These are phyloP conservation scores for Busseola fusca DNA, from an alignment of 2,888 invertebrate species.

Conservation along the genomic window DNA sequence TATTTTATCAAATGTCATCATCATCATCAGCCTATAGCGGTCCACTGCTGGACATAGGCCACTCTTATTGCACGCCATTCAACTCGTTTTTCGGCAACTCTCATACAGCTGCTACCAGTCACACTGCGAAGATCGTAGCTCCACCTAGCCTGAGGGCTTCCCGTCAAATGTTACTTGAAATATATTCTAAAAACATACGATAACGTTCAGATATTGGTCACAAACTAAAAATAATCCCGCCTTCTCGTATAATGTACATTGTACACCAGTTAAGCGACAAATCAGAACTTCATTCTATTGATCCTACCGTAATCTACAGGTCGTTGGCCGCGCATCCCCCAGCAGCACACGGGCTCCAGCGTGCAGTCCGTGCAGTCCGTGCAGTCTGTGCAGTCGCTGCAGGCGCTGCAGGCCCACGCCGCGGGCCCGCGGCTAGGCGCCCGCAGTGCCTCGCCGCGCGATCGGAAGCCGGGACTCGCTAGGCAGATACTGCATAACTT, in stretches of 20 bases:
- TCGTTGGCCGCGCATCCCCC: slow-evolving; percentile 78
- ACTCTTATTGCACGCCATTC: too few relatives aligned
- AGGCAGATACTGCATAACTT: slow-evolving; percentile 94
- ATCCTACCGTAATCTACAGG: slow-evolving; percentile 57
- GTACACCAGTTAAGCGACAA: neutral
- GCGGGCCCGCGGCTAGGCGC: slow-evolving; percentile 61
- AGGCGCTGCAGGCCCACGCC: slow-evolving; percentile 55
- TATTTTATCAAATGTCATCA: too few relatives aligned
- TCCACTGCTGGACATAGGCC: too few relatives aligned
- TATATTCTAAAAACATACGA: neutral
- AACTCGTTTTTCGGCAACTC: too few relatives aligned
- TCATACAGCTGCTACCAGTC: too few relatives aligned
- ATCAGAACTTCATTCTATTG: neutral
- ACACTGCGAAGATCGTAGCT: too few relatives aligned
- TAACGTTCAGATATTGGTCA: neutral
- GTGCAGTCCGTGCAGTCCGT: slow-evolving; percentile 79
- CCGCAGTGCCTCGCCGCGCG: slow-evolving; percentile 78
- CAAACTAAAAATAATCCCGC: neutral
- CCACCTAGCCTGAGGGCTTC: too few relatives aligned
- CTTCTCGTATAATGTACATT: neutral
- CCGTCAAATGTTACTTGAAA: too few relatives aligned
- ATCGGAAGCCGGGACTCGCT: slow-evolving; percentile 89
- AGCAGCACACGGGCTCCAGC: slow-evolving; percentile 85
- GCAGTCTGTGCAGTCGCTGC: slow-evolving; percentile 65
- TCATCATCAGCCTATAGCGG: too few relatives aligned